A percentile compares a stretch with the other conserved stretches of the same genome.
Conservation (phyloP, 1,140 invertebrate genomes). For the Bradynema listronoti region DNA sequence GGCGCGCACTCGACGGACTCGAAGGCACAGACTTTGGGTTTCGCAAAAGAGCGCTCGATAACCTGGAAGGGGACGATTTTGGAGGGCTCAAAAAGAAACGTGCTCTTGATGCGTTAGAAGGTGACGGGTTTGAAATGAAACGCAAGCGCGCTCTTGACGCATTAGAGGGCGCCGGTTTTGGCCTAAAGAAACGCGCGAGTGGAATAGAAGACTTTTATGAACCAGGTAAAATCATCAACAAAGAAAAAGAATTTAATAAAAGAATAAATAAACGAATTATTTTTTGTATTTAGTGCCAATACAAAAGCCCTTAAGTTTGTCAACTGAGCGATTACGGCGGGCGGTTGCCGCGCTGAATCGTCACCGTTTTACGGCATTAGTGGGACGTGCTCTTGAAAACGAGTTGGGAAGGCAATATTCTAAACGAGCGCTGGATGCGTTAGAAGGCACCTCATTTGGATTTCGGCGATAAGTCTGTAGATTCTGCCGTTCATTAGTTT, state of each 20-base stretch:
- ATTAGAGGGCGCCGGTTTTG: slow-evolving; percentile 29
- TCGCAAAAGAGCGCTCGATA: slow-evolving; percentile 25
- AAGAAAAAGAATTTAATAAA: too few species aligned
- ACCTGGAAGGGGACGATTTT: slow-evolving; percentile 29
- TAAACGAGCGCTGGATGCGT: slow-evolving; percentile 33
- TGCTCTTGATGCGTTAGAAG: slow-evolving; percentile 25
- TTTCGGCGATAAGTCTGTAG: too few species aligned
- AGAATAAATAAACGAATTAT: too few species aligned
- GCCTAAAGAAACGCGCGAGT: slow-evolving; percentile 17
- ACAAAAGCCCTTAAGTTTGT: too few species aligned
- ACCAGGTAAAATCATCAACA: too few species aligned
- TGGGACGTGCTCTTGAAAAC: too few species aligned
- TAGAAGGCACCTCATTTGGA: slow-evolving; percentile 26
- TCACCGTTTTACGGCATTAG: slow-evolving; percentile 4
- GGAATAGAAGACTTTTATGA: too few species aligned
- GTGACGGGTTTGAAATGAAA: slow-evolving; percentile 13
- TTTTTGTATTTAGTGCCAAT: too few species aligned
- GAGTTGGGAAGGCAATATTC: too few species aligned
- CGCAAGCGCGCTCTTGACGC: slow-evolving; percentile 24
- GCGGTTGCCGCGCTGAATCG: neutral
- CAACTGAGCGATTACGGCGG: neutral
- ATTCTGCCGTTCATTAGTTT: too few species aligned
- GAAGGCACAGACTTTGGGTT: slow-evolving; percentile 25
- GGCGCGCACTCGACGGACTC: slow-evolving; percentile 25
- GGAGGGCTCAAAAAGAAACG: slow-evolving; percentile 20